phyloP scores from a whole-genome alignment of 2,888 invertebrate genomes.

The Leptogaster cylindrica region DNA sequence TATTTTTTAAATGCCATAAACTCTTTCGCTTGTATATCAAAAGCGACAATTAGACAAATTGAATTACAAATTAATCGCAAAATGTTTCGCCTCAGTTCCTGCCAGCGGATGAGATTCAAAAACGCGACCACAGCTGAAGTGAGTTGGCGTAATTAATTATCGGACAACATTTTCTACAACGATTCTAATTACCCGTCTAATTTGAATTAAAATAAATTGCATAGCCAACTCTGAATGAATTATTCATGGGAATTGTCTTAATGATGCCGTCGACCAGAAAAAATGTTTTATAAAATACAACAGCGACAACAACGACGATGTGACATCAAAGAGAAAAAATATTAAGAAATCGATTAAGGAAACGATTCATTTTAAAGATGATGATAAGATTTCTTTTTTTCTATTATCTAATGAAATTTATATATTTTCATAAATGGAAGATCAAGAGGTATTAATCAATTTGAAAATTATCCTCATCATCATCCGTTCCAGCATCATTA shows the following conservation, averaged over 20 bases:
- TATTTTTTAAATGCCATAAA: too few relatives aligned
- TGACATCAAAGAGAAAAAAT: not conserved
- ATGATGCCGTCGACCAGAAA: too few relatives aligned
- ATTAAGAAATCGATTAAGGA: not conserved
- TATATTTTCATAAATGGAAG: constrained; percentile 27
- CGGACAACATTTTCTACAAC: constrained; percentile 33
- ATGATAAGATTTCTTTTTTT: too few relatives aligned
- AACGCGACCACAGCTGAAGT: too few relatives aligned
- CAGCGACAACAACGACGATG: too few relatives aligned
- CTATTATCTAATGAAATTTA: too few relatives aligned
- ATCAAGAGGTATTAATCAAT: constrained; percentile 7
- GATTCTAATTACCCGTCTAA: constrained; percentile 32
- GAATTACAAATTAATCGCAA: constrained; percentile 21
- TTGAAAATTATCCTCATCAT: constrained; percentile 11
- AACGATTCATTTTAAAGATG: not conserved
- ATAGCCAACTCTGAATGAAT: constrained; percentile 12
- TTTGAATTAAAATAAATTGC: constrained; percentile 36
- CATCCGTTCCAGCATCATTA: too few relatives aligned
- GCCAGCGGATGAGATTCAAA: too few relatives aligned
- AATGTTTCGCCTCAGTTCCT: constrained; percentile 3
- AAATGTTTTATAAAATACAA: too few relatives aligned
- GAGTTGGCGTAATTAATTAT: constrained; percentile 28
- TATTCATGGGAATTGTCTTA: constrained; percentile 33
- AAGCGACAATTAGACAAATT: constrained; percentile 13
- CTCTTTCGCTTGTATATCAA: constrained; percentile 5